phyloP scores from a whole-genome alignment of 92 coral and sea anemone genomes.

The Epizoanthus ramosus region DNA sequence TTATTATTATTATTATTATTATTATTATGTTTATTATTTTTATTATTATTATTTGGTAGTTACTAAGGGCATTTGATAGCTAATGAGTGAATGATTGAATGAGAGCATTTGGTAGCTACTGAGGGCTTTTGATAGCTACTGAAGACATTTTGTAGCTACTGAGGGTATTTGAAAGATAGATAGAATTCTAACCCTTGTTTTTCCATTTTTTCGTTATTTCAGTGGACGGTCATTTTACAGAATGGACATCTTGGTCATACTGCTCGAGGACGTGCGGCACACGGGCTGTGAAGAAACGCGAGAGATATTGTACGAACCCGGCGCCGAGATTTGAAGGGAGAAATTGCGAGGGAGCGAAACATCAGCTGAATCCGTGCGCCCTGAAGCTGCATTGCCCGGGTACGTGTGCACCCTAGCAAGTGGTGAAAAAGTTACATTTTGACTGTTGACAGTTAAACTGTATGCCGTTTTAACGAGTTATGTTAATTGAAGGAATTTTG shows the following conservation, averaged over 20 bases:
- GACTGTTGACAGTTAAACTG: no score
- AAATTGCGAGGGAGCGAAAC: constrained; percentile 53
- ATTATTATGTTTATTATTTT: no score
- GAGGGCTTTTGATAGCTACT: constrained; percentile 10
- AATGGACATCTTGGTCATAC: constrained; percentile 64
- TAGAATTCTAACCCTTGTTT: no score
- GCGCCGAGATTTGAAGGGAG: constrained; percentile 52
- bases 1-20: no score
- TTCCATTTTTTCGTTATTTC: neutral
- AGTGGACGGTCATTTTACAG: constrained; percentile 54
- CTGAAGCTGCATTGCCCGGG: constrained; percentile 19
- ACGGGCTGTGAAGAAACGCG: constrained; percentile 48
- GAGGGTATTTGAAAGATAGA: no score
- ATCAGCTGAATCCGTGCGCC: constrained; percentile 40
- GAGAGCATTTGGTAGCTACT: neutral
- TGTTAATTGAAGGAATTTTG: no score
- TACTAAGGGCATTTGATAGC: no score
- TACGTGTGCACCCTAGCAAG: neutral
- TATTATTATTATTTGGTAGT: no score
- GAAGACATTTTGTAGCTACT: neutral
- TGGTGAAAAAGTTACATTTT: no score
- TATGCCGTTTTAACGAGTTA: no score
- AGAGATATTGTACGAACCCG: constrained; percentile 61
- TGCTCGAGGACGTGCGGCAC: constrained; percentile 48
- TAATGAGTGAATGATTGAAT: no score